Conservation (phyloP, 2,888 invertebrate genomes). For the Dryobota labecula region DNA sequence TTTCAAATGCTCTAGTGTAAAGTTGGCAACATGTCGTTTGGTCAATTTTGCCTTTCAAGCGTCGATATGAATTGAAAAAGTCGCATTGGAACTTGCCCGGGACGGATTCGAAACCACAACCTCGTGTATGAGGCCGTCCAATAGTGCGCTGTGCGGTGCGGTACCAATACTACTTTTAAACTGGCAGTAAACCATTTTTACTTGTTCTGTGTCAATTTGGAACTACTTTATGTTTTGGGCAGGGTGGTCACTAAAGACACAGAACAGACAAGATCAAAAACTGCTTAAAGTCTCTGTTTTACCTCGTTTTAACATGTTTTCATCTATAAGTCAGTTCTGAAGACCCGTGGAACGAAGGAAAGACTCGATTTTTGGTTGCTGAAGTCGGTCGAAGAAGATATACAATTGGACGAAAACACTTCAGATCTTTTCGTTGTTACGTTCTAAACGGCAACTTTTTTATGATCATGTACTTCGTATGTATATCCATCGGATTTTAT, state of each 20-base stretch:
- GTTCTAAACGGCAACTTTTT: not conserved
- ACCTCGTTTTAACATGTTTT: not conserved
- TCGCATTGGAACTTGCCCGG: too few species aligned
- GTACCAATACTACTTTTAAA: not conserved
- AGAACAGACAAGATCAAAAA: not conserved
- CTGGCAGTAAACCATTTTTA: not conserved
- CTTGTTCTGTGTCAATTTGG: not conserved
- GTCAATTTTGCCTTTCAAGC: too few species aligned
- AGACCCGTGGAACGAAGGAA: not conserved
- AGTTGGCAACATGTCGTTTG: too few species aligned
- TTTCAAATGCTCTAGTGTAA: too few species aligned
- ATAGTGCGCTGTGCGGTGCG: not conserved
- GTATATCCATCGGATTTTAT: too few species aligned
- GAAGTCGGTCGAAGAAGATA: not conserved
- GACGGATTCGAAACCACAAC: too few species aligned
- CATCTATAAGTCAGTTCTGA: not conserved
- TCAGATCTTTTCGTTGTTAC: constrained; percentile 8
- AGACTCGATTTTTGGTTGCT: not conserved
- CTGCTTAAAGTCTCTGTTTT: not conserved
- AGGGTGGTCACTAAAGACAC: not conserved
- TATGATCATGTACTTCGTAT: too few species aligned
- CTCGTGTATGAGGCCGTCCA: too few species aligned
- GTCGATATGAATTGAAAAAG: too few species aligned
- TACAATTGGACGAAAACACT: not conserved
- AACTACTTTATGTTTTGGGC: not conserved